Conservation (phyloP, 2,113 vertebrate species). For the Chaetops frenatus region DNA sequence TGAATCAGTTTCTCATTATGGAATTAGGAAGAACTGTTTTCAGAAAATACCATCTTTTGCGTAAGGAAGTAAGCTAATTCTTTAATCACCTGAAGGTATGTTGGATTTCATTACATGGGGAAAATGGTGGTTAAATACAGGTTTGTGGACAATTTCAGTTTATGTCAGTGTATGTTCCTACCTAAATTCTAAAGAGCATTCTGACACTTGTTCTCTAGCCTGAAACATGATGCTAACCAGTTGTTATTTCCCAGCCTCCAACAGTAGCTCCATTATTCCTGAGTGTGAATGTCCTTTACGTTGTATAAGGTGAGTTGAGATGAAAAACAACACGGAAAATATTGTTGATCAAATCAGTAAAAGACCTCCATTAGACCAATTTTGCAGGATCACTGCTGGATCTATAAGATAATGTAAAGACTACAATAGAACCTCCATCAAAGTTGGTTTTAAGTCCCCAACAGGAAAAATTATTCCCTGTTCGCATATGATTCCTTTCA, state of each 20-base stretch:
- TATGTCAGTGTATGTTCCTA: background rate
- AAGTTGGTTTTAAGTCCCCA: background rate
- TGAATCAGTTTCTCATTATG: background rate
- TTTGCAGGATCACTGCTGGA: background rate
- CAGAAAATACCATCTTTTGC: background rate
- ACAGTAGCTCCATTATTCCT: background rate
- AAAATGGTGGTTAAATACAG: background rate
- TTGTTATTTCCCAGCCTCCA: background rate
- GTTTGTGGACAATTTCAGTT: background rate
- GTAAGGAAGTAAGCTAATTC: background rate
- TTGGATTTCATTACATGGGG: background rate
- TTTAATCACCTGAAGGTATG: background rate
- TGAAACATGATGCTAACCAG: background rate
- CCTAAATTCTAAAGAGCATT: background rate
- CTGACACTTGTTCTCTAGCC: background rate
- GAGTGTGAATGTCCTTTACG: background rate
- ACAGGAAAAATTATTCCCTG: background rate
- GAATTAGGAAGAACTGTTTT: background rate
- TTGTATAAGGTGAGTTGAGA: background rate
- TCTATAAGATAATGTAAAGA: background rate
- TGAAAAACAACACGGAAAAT: background rate
- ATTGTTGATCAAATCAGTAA: background rate
- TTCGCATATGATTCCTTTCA: background rate
- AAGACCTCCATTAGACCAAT: background rate
- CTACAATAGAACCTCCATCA: background rate